A percentile compares a stretch with the other conserved stretches of the same genome.
Evolutionary conservation across 2,113 vertebrate genomes (phyloP).

Genomic region (Nothocercus nigrocapillus): DNA sequence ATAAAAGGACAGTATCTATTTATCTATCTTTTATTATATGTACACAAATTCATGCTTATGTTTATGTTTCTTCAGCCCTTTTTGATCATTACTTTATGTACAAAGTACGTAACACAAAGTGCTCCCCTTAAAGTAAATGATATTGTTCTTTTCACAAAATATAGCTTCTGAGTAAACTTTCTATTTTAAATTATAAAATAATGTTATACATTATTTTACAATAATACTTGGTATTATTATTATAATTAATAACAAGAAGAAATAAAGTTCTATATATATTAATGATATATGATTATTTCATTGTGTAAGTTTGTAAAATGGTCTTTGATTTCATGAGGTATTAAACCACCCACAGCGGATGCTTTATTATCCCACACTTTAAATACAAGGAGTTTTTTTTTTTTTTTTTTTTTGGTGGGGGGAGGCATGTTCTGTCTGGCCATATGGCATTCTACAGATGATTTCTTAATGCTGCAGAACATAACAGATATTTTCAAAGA

Average conservation of each 20-base stretch:
- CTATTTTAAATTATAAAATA: neutral
- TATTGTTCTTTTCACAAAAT: neutral
- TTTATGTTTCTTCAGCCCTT: neutral
- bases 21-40: neutral
- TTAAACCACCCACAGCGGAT: neutral
- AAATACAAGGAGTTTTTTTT: neutral
- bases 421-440: neutral
- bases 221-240: no score
- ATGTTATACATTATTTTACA: neutral
- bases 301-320: neutral
- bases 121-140: neutral
- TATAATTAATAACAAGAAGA: fast-evolving
- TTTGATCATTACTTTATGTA: neutral
- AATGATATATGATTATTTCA: neutral
- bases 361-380: neutral
- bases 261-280: neutral
- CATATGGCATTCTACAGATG: neutral
- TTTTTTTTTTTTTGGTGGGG: no score
- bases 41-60: neutral
- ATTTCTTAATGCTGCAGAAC: neutral
- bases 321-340: neutral
- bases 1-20: neutral
- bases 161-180: neutral
- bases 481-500: neutral
- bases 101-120: neutral